phyloP scores from a whole-genome alignment of 2,113 vertebrate species.

The Lepus timidus region DNA sequence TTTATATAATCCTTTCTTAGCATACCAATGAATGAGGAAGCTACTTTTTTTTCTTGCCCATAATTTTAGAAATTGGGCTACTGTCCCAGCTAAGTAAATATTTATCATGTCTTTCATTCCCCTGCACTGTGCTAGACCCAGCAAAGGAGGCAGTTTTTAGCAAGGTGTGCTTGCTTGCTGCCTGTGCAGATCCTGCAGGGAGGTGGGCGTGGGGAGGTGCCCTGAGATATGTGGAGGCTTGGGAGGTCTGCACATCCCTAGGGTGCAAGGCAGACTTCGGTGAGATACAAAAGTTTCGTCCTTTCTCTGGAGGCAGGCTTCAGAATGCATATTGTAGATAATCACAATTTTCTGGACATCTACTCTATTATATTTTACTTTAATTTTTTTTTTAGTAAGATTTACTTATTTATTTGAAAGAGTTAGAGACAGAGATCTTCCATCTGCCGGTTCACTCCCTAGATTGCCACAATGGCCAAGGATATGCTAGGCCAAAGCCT shows the following conservation, averaged over 20 bases:
- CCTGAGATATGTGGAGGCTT: background rate
- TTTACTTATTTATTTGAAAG: too few species aligned
- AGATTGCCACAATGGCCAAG: too few species aligned
- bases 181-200: background rate
- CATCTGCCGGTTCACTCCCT: too few species aligned
- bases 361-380: background rate
- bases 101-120: conserved; percentile 25
- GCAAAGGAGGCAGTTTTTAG: background rate
- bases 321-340: conserved; percentile 7
- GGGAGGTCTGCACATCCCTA: background rate
- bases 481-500: too few species aligned
- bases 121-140: background rate
- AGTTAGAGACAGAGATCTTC: too few species aligned
- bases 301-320: background rate
- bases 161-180: background rate
- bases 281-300: background rate
- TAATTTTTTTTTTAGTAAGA: too few species aligned
- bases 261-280: background rate
- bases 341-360: background rate
- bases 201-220: background rate
- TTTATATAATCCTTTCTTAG: conserved; percentile 21
- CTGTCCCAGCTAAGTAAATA: conserved; percentile 33
- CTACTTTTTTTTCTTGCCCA: background rate
- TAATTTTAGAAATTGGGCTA: conserved; percentile 20
- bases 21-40: background rate